Percentiles rank a stretch among this genome's conserved stretches.
Evolutionary conservation across 2,797 vertebrate species (phyloP).

Genomic region (Gallinago solitaria): DNA sequence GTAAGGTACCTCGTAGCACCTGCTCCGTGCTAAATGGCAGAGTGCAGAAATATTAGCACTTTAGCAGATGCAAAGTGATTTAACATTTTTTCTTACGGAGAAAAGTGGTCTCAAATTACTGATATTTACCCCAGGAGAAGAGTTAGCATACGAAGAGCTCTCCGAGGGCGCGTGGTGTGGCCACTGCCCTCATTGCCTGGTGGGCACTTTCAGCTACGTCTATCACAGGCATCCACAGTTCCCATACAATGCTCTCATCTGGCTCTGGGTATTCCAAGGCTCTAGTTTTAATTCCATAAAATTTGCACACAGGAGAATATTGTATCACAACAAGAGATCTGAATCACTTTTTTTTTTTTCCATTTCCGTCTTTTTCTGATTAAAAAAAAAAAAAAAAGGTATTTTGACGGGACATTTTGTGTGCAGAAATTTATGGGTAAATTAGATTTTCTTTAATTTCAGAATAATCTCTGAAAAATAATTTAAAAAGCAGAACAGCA

Average conservation of each 20-base stretch:
- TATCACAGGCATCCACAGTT: not conserved
- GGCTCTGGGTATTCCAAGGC: not conserved
- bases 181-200: no score
- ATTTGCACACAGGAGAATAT: not conserved
- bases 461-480: not conserved
- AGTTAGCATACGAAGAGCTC: not conserved
- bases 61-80: not conserved
- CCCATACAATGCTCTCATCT: accelerated
- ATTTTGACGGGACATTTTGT: not conserved
- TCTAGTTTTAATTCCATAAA: not conserved
- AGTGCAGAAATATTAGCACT: not conserved
- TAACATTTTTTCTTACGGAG: not conserved
- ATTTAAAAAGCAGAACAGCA: not conserved
- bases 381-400: accelerated
- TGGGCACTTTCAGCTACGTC: not conserved
- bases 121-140: not conserved
- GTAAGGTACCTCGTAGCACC: not conserved
- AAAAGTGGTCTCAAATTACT: not conserved
- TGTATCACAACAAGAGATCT: not conserved
- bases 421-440: not conserved
- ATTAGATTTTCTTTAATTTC: not conserved
- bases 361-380: not conserved
- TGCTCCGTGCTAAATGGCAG: not conserved
- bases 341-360: not conserved
- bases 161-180: no score